Evolutionary conservation across 2,113 vertebrate genomes (phyloP).

Genomic region (Amia ocellicauda): DNA sequence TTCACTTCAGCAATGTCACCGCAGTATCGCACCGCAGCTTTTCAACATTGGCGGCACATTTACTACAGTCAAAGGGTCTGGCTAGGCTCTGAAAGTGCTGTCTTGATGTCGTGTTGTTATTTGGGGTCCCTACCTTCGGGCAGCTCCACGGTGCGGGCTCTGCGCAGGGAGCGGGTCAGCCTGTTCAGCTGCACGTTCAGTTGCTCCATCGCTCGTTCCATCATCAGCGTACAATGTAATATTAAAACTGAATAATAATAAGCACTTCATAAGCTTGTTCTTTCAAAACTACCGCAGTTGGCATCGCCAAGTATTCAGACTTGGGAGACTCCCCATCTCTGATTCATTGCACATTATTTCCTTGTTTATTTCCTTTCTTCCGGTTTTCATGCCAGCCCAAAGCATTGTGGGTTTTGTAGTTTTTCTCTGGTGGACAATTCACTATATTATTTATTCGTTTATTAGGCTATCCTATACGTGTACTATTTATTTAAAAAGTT

Average conservation of each 20-base stretch:
- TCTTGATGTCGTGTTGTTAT: too few relatives aligned
- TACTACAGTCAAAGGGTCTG: too few relatives aligned
- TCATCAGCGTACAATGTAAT: slow-evolving; percentile 64
- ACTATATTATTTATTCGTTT: too few relatives aligned
- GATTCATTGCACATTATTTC: slow-evolving; percentile 32
- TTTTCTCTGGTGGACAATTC: slow-evolving; percentile 4
- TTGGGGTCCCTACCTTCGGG: slow-evolving; percentile 92
- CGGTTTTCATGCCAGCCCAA: slow-evolving; percentile 55
- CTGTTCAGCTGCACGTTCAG: slow-evolving; percentile 80
- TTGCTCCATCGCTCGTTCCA: slow-evolving; percentile 99
- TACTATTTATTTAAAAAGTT: too few relatives aligned
- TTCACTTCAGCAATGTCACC: too few relatives aligned
- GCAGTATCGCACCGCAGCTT: too few relatives aligned
- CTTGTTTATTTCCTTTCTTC: slow-evolving; percentile 45
- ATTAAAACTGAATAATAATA: slow-evolving; percentile 17
- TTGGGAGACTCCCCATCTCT: background rate
- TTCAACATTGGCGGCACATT: too few relatives aligned
- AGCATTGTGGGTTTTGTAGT: slow-evolving; percentile 64
- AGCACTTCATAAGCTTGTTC: slow-evolving; percentile 21
- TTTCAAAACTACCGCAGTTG: background rate
- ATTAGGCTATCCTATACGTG: too few relatives aligned
- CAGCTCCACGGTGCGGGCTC: slow-evolving; percentile 93
- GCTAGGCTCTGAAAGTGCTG: too few relatives aligned
- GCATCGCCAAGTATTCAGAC: slow-evolving; percentile 28
- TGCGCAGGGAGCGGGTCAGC: slow-evolving; percentile 88